phyloP scores from a whole-genome alignment of 2,113 vertebrate genomes.

The Alectura lathami region DNA sequence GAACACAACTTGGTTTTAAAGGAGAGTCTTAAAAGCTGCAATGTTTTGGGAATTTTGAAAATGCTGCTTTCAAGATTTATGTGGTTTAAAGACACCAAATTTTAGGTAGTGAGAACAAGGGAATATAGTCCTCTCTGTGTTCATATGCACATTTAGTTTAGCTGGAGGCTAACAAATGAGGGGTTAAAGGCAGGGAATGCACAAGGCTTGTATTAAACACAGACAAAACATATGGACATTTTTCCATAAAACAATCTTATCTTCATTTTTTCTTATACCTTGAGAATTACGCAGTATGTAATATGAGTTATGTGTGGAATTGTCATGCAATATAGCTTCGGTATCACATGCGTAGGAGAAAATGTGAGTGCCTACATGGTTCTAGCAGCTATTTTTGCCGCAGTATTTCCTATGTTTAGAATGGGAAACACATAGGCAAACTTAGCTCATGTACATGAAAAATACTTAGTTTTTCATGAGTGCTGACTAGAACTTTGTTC shows the following conservation, averaged over 20 bases:
- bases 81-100: not conserved
- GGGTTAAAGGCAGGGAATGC: not conserved
- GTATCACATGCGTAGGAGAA: not conserved
- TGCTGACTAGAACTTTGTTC: not conserved
- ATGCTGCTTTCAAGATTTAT: not conserved
- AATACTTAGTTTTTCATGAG: not conserved
- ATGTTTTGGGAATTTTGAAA: not conserved
- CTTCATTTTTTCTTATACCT: not conserved
- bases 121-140: not conserved
- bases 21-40: not conserved
- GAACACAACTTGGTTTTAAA: not conserved
- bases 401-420: not conserved
- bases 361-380: not conserved
- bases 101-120: not conserved
- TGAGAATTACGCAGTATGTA: not conserved
- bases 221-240: not conserved
- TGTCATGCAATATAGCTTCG: not conserved
- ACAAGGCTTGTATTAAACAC: not conserved
- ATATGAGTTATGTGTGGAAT: not conserved
- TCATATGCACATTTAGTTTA: not conserved
- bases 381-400: not conserved
- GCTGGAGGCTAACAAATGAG: not conserved
- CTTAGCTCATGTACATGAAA: not conserved
- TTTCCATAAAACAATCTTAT: not conserved
- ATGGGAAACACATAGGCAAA: not conserved